Evolutionary conservation across 2,888 invertebrate species (phyloP), one percentile per base, ranked within the genome.

Genomic region (Diplolepis rosae): DNA sequence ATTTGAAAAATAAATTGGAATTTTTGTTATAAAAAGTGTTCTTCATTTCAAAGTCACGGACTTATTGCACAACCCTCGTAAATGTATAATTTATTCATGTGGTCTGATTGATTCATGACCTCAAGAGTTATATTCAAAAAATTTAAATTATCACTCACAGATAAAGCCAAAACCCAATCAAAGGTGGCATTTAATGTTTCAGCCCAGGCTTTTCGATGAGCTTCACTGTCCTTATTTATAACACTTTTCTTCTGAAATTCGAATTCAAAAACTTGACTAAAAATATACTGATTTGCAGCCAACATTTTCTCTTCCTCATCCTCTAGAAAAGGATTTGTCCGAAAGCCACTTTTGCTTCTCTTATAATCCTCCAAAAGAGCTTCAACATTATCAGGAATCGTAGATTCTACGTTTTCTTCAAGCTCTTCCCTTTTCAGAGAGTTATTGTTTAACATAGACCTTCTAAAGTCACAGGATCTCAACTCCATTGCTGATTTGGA

Each of bases 161-260:
- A 91, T 82, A 95, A 90, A 5, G 92, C 92, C 27, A 93, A 89
- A 11, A 93, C 91, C 79, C 97, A 90, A 85, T 97, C 96, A 85
- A 98, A 92, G 77, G 95, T 94, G 24, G 95, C 95, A 86, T 95
- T 94, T 80, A 98, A 91, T 80, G 96, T 93, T 88, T 97, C 96
- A 30, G 95, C 94, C 90, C 96, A 93, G 22, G 96, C 95, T 69
- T 93, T 92, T 74, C 95, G 92, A 84, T 95, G 95, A 18, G 96
- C 95, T 84, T 97, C 97, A 68, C 94, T 93, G 87, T 98, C 97
- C 91, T 95, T 96, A 77, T 94, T 93, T 74, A 96, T 95, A 82
- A 76, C 75, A 3, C 28, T 75, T 48, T 61, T 75, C 28, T 45
- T 75, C 85, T 96, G 96, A 80, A 94, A 94, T 82, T 95, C 95